Evolutionary conservation across 2,797 vertebrate species (phyloP).

Genomic region (Cynodonichthys magdalenae): DNA sequence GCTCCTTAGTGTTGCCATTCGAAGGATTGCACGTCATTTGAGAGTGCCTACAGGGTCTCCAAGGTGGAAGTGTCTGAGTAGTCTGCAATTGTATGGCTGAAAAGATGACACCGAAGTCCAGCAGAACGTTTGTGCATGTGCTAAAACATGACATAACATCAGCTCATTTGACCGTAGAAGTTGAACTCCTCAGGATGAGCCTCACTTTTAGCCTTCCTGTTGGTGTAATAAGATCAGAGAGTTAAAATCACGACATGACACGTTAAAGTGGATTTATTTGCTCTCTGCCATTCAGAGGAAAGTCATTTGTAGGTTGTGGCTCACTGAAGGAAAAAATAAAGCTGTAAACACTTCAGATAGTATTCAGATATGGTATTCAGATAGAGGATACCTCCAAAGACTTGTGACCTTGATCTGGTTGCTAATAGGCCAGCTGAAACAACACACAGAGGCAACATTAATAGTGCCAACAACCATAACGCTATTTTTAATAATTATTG

Average conservation of each 20-base stretch:
- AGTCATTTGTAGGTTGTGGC: conserved; percentile 16
- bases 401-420: too few species aligned
- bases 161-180: neutral
- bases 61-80: conserved; percentile 16
- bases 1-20: neutral
- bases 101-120: neutral
- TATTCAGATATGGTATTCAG: neutral
- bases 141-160: conserved; percentile 10
- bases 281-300: conserved; percentile 25
- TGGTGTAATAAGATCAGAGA: neutral
- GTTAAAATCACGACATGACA: conserved; percentile 8
- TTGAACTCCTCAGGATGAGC: conserved; percentile 13
- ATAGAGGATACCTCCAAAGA: neutral
- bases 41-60: conserved; percentile 22
- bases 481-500: too few species aligned
- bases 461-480: too few species aligned
- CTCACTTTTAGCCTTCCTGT: conserved; percentile 14
- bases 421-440: too few species aligned
- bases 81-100: conserved; percentile 3
- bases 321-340: conserved; percentile 1
- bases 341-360: neutral
- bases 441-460: too few species aligned
- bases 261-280: conserved; percentile 55
- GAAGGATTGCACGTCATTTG: conserved; percentile 14
- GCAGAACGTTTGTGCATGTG: neutral